Base-by-base conservation (phyloP, 2,888 invertebrate genomes). In the Cerceris ruficornis region DNA sequence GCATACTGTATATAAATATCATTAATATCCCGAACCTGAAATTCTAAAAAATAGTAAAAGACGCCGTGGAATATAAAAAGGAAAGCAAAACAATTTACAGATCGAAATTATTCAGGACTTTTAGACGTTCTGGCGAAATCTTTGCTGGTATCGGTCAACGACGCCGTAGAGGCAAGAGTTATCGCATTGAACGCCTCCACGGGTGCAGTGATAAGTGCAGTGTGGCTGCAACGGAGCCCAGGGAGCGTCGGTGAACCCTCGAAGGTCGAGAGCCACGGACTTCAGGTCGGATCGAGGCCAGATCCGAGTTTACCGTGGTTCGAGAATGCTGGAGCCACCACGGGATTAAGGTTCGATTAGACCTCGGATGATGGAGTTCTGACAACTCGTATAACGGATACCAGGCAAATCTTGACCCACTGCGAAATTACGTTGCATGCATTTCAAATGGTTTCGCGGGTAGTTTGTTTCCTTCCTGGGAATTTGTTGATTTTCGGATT, bases 301-400 rank as follows among this genome's bases (percentile, higher is more conserved):
- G 95, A 95, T 86, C 91, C 94, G 73, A 95, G 95, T 86, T 95
- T 95, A 92, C 96, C 96, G 15, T 96, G 96, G 96, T 95, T 95
- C 88, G 95, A 94, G 79, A 95, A 95, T 84, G 94, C 95, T 1
- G 94, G 94, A 81, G 94, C 94, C 82, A 94, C 94, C 68, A 94
- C 93, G 79, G 93, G 93, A 17, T 92, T 95, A 55, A 93, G 95
- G 90, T 90, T 87, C 72, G 85, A 75, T 55, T 50, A 17, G 42
- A 50, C 49, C 39, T 46, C 28, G 28, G 46, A 28, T 28, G 28
- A 28, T 28, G 28, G 28, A 28, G 28, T 28, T 28, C 28, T 28
- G 28, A 28, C 28, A 28, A 28, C 28, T 28, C 28, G 28, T 28
- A 28, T 28, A 28, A 28, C 28, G 28, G 28, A 28, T 28, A 28